Base-by-base conservation (phyloP, 2,797 vertebrate genomes). In the Enteromius argenteus region DNA sequence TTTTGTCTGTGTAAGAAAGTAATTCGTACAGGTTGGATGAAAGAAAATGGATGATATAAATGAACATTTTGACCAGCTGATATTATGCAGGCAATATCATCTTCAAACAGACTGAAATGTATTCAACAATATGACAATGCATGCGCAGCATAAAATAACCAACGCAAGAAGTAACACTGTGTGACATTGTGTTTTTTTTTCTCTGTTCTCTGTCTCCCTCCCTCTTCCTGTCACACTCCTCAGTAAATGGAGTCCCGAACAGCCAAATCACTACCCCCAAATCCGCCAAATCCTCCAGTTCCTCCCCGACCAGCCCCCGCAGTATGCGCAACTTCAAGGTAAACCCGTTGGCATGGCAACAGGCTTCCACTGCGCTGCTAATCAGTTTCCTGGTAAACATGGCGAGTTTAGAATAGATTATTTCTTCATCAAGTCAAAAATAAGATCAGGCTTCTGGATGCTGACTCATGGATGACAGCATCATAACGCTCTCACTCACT, bases 251-350 rank as follows among this genome's bases (percentile, higher is more conserved):
- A 76, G 94, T 95, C 27, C 95, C 97, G 85, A 95, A 94, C 91
- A 97, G 96, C 92, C 97, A 97, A 5, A 93, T 97, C 82, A 97
- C 97, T 42, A 96, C 97, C 83, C 95, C 97, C 10, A 98, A 94
- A 91, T 98, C 97, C 86, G 96, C 96, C 0, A 99, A 99, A 91
- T 99, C 97, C 76, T 98, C 96, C 87, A 97, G 96, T 75, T 97
- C 97, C 21, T 99, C 98, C 53, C 97, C 98, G 83, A 98, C 97
- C 76, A 98, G 98, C 90, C 97, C 97, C 76, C 95, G 94, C 90
- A 95, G 96, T 82, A 91, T 93, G 89, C 93, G 93, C 67, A 93
- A 94, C 89, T 93, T 97, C 75, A 98, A 97, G 96, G 98, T 99
- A 94, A 88, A 21, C 62, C 27, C 11, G 32, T 82, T 14, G 49